phyloP scores from a whole-genome alignment of 1,140 invertebrate species.

The Pinna nobilis region DNA sequence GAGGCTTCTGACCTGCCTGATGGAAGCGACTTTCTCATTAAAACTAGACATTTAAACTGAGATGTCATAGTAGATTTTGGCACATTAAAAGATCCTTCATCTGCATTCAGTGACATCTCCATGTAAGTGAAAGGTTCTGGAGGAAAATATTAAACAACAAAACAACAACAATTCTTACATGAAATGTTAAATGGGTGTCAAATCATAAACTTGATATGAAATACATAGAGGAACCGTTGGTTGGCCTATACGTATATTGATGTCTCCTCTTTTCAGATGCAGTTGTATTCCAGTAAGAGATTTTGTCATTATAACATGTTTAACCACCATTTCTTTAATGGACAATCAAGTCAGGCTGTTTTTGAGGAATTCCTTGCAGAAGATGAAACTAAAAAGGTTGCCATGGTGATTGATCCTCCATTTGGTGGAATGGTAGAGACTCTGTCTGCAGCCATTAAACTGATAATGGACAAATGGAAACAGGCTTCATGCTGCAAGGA shows the following conservation, averaged over 20 bases:
- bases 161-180: too few species aligned
- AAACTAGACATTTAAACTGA: too few species aligned
- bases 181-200: too few species aligned
- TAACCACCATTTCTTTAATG: slow-evolving; percentile 89
- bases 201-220: too few species aligned
- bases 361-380: slow-evolving; percentile 80
- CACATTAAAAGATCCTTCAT: too few species aligned
- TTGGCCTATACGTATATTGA: neutral
- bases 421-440: slow-evolving; percentile 91
- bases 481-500: slow-evolving; percentile 16
- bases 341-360: slow-evolving; percentile 75
- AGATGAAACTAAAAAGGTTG: slow-evolving; percentile 77
- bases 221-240: neutral
- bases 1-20: too few species aligned
- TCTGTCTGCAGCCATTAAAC: slow-evolving; percentile 82
- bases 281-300: slow-evolving; percentile 81
- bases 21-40: too few species aligned
- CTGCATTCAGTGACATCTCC: too few species aligned
- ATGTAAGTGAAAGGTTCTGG: too few species aligned
- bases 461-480: slow-evolving; percentile 73
- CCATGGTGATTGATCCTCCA: slow-evolving; percentile 90
- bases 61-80: too few species aligned
- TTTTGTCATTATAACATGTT: slow-evolving; percentile 92
- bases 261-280: slow-evolving; percentile 74
- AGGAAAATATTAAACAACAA: too few species aligned